Evolutionary conservation across 1,140 invertebrate genomes (phyloP).

Genomic region (Drosophila malerkotliana): DNA sequence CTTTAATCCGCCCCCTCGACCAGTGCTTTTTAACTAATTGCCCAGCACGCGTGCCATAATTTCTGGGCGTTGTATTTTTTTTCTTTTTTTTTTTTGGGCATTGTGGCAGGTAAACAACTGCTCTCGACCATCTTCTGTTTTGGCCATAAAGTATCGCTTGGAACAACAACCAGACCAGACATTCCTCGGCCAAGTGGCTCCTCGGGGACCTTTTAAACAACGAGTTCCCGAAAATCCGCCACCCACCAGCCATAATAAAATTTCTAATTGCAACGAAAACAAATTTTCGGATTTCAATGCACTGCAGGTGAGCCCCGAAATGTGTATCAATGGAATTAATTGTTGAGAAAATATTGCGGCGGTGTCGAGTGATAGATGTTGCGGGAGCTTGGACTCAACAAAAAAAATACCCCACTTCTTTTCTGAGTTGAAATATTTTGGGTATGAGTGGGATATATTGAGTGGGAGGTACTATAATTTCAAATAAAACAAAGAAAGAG

Average conservation of each 20-base stretch:
- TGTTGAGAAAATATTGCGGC: slow-evolving; percentile 71
- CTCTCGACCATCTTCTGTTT: slow-evolving; percentile 47
- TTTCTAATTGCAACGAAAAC: slow-evolving; percentile 80
- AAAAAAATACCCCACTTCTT: background rate
- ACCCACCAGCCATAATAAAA: slow-evolving; percentile 47
- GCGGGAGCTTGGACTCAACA: slow-evolving; percentile 10
- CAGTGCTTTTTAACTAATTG: slow-evolving; percentile 71
- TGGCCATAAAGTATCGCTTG: slow-evolving; percentile 75
- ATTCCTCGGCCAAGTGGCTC: slow-evolving; percentile 29
- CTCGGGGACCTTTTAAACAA: slow-evolving; percentile 32
- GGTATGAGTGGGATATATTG: slow-evolving; percentile 7
- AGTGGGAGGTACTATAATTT: background rate
- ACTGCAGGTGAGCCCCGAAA: slow-evolving; percentile 61
- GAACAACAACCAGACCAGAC: slow-evolving; percentile 36
- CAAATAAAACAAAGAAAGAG: background rate
- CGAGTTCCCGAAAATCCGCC: slow-evolving; percentile 7
- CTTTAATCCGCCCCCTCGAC: background rate
- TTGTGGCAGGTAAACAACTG: slow-evolving; percentile 62
- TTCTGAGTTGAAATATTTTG: slow-evolving; percentile 13
- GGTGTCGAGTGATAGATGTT: slow-evolving; percentile 50
- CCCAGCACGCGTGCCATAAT: slow-evolving; percentile 65
- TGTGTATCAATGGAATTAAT: slow-evolving; percentile 72
- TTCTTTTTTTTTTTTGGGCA: slow-evolving; percentile 22
- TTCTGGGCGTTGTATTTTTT: slow-evolving; percentile 55
- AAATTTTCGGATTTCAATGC: slow-evolving; percentile 61